Evolutionary conservation across 2,888 invertebrate species (phyloP).

Genomic region (Tetragonisca angustula): DNA sequence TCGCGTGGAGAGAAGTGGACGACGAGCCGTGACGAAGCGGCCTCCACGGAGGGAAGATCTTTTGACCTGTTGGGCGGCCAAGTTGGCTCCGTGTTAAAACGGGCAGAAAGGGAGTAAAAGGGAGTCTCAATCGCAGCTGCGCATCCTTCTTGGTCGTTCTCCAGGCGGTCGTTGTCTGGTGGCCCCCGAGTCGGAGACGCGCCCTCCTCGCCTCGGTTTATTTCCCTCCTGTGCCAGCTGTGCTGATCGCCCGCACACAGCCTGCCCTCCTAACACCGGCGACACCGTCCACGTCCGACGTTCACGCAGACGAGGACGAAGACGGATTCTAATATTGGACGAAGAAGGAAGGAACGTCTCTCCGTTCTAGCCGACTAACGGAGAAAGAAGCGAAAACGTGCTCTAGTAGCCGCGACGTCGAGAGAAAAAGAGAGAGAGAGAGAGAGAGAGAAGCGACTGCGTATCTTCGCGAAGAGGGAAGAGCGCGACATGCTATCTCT

Average conservation of each 20-base stretch:
- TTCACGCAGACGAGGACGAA: constrained; percentile 16
- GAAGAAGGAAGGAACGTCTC: constrained; percentile 10
- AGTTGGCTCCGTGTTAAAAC: constrained; percentile 49
- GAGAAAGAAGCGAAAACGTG: constrained; percentile 37
- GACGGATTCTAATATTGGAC: constrained; percentile 9
- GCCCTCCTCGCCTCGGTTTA: constrained; percentile 62
- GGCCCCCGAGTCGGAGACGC: constrained; percentile 60
- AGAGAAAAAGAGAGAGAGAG: constrained; percentile 35
- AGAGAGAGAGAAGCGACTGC: background rate
- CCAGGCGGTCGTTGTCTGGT: constrained; percentile 68
- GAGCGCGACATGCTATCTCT: constrained; percentile 4
- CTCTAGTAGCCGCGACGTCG: constrained; percentile 44
- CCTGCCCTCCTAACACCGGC: constrained; percentile 36
- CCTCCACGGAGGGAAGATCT: constrained; percentile 40
- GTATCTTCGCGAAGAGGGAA: too few relatives aligned
- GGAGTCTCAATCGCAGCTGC: constrained; percentile 63
- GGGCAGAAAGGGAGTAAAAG: constrained; percentile 13
- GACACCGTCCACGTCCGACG: constrained; percentile 4
- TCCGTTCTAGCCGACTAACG: constrained; percentile 37
- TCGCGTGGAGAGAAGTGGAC: background rate
- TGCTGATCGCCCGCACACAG: constrained; percentile 62
- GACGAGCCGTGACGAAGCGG: constrained; percentile 7
- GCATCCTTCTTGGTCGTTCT: constrained; percentile 71
- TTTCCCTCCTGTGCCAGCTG: constrained; percentile 75
- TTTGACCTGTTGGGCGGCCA: constrained; percentile 59